phyloP scores from a whole-genome alignment of 2,888 invertebrate species.

The Archaeoteleia sp. region DNA sequence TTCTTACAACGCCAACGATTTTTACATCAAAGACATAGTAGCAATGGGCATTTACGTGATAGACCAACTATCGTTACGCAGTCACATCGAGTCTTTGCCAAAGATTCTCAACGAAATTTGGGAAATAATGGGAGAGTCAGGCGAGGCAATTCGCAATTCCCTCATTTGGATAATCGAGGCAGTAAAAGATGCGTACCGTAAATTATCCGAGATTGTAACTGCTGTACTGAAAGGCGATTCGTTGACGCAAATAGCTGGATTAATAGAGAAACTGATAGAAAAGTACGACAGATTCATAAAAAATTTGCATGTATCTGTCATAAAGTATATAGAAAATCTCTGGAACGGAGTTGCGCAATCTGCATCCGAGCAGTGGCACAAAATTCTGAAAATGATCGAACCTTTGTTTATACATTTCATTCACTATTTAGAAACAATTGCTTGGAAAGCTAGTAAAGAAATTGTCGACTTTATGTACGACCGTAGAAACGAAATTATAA shows the following conservation, averaged over 20 bases:
- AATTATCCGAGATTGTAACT: slow-evolving; percentile 82
- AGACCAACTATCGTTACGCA: slow-evolving; percentile 86
- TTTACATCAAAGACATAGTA: slow-evolving; percentile 87
- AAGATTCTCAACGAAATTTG: slow-evolving; percentile 88
- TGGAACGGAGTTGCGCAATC: slow-evolving; percentile 83
- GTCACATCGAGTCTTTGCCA: slow-evolving; percentile 86
- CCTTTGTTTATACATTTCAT: slow-evolving; percentile 85
- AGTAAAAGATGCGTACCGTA: slow-evolving; percentile 83
- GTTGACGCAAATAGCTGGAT: slow-evolving; percentile 81
- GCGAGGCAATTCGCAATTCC: slow-evolving; percentile 85
- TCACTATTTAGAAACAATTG: slow-evolving; percentile 85
- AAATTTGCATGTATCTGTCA: slow-evolving; percentile 82
- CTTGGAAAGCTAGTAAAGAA: slow-evolving; percentile 84
- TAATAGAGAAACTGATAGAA: slow-evolving; percentile 82
- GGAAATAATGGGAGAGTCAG: slow-evolving; percentile 91
- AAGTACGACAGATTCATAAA: slow-evolving; percentile 88
- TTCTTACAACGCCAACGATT: slow-evolving; percentile 88
- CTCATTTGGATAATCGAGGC: slow-evolving; percentile 84
- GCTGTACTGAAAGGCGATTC: slow-evolving; percentile 85
- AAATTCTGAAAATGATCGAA: slow-evolving; percentile 83
- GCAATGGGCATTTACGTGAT: slow-evolving; percentile 82
- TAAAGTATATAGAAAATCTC: slow-evolving; percentile 84
- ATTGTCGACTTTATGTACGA: slow-evolving; percentile 88
- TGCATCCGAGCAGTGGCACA: slow-evolving; percentile 83
- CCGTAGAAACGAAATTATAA: slow-evolving; percentile 85